phyloP scores from a whole-genome alignment of 2,888 invertebrate genomes.

The Phanerotoma sp. region DNA sequence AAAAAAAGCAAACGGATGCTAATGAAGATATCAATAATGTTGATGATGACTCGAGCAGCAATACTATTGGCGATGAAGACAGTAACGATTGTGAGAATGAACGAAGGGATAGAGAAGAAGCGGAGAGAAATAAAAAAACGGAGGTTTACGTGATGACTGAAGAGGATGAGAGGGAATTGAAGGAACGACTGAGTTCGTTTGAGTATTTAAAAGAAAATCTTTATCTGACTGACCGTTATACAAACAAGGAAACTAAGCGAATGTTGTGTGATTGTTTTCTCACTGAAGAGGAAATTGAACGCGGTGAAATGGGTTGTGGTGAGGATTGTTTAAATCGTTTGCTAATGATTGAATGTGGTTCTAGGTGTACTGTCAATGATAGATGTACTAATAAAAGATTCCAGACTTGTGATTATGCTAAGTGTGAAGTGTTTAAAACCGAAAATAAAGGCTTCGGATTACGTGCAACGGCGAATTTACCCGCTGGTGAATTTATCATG shows the following conservation, averaged over 20 bases:
- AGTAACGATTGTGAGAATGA: too few relatives aligned
- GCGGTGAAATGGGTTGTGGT: slow-evolving; percentile 87
- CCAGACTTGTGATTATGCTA: slow-evolving; percentile 82
- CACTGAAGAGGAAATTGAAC: slow-evolving; percentile 81
- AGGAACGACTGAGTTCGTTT: slow-evolving; percentile 71
- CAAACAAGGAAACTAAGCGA: slow-evolving; percentile 86
- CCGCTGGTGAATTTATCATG: slow-evolving; percentile 87
- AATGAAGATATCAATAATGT: neutral
- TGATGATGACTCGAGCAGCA: slow-evolving; percentile 5
- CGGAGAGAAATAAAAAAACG: slow-evolving; percentile 6
- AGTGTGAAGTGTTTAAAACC: slow-evolving; percentile 85
- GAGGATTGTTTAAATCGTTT: slow-evolving; percentile 95
- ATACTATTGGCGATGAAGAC: slow-evolving; percentile 1
- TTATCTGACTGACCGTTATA: slow-evolving; percentile 76
- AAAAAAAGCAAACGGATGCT: neutral
- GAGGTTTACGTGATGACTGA: slow-evolving; percentile 58
- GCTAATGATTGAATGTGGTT: slow-evolving; percentile 97
- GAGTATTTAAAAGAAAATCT: slow-evolving; percentile 82
- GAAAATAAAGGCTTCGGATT: slow-evolving; percentile 96
- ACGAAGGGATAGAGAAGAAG: too few relatives aligned
- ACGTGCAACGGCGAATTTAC: slow-evolving; percentile 71
- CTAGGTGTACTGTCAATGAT: slow-evolving; percentile 84
- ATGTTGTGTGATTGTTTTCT: slow-evolving; percentile 96
- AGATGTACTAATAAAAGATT: slow-evolving; percentile 94
- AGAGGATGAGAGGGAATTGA: slow-evolving; percentile 61